These are phyloP conservation scores for Amphipoea oculea DNA, from an alignment of 2,888 invertebrate species.

Conservation along the genomic window DNA sequence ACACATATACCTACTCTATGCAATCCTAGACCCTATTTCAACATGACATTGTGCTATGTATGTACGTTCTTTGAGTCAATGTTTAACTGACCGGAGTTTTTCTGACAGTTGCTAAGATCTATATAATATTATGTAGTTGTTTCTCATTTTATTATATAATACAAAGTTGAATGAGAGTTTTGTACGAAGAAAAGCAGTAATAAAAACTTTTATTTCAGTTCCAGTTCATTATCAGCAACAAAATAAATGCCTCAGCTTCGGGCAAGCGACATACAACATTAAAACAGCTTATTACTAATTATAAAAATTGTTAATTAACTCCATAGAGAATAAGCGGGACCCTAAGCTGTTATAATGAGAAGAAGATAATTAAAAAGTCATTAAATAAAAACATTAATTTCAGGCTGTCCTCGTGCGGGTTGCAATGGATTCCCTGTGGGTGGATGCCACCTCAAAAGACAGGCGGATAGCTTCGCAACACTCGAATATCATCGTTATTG, in stretches of 20 bases:
- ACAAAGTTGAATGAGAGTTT: not conserved
- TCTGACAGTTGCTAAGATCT: not conserved
- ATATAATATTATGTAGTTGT: not conserved
- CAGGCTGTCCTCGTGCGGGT: constrained; percentile 88
- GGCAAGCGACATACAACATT: constrained; percentile 14
- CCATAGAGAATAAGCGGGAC: constrained; percentile 25
- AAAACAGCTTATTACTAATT: constrained; percentile 30
- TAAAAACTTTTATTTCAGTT: not conserved
- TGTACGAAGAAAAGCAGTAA: not conserved
- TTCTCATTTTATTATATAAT: not conserved
- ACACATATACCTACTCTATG: not conserved
- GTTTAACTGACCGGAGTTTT: not conserved
- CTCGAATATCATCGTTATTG: constrained; percentile 87
- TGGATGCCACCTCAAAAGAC: constrained; percentile 79
- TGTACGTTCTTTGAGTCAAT: not conserved
- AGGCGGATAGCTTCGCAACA: constrained; percentile 82
- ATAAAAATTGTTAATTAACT: constrained; percentile 48
- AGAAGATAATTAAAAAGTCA: constrained; percentile 55
- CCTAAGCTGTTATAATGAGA: constrained; percentile 49
- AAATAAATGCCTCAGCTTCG: constrained; percentile 5
- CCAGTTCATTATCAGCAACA: constrained; percentile 21
- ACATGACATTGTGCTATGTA: not conserved
- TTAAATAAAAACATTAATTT: constrained; percentile 70
- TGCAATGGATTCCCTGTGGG: constrained; percentile 85
- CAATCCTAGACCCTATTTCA: not conserved